Evolutionary conservation across 1,140 invertebrate genomes (phyloP), one percentile per base, ranked within the genome.

Genomic region (Odontomachus brunneus): DNA sequence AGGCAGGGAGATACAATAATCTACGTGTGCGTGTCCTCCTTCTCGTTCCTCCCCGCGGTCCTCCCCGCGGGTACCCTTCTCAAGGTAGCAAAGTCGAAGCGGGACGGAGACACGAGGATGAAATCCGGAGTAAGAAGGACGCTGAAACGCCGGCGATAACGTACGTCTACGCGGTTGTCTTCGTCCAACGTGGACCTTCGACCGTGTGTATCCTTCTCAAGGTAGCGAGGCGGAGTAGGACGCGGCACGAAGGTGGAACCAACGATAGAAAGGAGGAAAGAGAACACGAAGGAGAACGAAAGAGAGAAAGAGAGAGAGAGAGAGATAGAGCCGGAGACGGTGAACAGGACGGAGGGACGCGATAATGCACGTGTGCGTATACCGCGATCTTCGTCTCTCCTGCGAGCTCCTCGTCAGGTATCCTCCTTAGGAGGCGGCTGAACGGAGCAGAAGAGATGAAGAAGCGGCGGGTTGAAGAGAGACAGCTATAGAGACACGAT

Each of bases 121-220:
- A 81, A 86, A 72, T 80, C 26, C 44, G 49, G 48, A 60, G 53
- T 49, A 63, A 67, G 75, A 57, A 59, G 73, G 72, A 71, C n/a
- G 71, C 71, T 17, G 24, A 75, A 66, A 85, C 67, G 76, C 69
- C 71, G 67, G 74, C 86, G 86, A 87, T 80, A 84, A 87, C 86
- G 73, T 74, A 87, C 55, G 86, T 87, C 75, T 80, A 65, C 84
- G 69, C 82, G 19, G 49, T 12, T 57, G 81, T 82, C 83, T 83
- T 80, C 73, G 84, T 85, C 60, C 73, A 53, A 60, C 74, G 82
- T 75, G 26, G 49, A 71, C 48, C 69, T 83, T 59, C 59, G 63
- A 44, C 60, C 74, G 69, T 73, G 83, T 57, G 83, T 91, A 91
- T 90, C 90, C 88, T 92, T 91, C 84, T 90, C 84, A 91, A 91